Evolutionary conservation across 2,888 invertebrate genomes (phyloP).

Genomic region (Zaprionus lineosus): DNA sequence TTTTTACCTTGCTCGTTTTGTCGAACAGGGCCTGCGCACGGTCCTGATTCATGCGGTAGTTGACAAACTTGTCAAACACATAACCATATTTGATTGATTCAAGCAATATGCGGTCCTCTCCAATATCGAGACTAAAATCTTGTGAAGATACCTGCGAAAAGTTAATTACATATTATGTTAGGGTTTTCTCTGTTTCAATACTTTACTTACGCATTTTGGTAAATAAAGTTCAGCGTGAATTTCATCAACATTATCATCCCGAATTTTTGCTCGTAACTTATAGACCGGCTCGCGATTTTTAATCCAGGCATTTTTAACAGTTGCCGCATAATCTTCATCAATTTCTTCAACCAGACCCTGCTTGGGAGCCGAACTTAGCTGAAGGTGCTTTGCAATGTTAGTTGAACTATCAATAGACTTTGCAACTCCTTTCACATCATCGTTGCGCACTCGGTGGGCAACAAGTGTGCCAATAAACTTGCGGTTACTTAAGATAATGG

Average conservation of each 20-base stretch:
- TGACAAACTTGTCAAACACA: constrained; percentile 88
- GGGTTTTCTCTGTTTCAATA: background rate
- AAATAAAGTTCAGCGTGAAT: constrained; percentile 81
- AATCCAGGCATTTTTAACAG: constrained; percentile 40
- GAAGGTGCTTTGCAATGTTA: background rate
- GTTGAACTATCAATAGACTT: background rate
- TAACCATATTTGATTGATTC: constrained; percentile 86
- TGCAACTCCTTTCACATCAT: constrained; percentile 84
- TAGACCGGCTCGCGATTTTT: constrained; percentile 84
- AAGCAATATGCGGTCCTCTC: constrained; percentile 89
- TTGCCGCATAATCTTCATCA: constrained; percentile 57
- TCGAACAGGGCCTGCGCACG: constrained; percentile 84
- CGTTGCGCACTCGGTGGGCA: constrained; percentile 89
- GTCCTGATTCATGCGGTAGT: constrained; percentile 86
- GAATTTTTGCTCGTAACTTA: constrained; percentile 85
- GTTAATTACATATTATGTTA: constrained; percentile 17
- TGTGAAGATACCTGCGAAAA: constrained; percentile 86
- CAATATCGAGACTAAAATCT: constrained; percentile 87
- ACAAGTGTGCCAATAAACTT: constrained; percentile 89
- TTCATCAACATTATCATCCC: constrained; percentile 76
- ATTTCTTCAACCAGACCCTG: constrained; percentile 86
- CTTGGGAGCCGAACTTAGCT: background rate
- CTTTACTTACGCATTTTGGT: constrained; percentile 80
- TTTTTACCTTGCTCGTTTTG: constrained; percentile 83
- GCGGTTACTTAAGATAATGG: constrained; percentile 88